Conservation (phyloP, 2,113 vertebrate species). For the Xyrauchen texanus region DNA sequence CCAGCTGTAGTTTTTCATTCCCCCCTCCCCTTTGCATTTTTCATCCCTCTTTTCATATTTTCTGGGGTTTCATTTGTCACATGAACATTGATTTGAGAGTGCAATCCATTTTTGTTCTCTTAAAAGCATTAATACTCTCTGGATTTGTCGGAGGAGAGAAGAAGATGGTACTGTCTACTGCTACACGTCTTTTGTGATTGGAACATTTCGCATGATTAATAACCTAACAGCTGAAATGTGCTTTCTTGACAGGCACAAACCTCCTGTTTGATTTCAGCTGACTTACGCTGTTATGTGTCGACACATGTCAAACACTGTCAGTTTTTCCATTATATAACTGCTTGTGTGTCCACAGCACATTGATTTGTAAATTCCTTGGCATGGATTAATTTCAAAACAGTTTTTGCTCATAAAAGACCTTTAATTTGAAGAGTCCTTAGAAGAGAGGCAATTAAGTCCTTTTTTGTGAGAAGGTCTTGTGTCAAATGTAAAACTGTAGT, state of each 20-base stretch:
- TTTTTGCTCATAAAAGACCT: constrained; percentile 6
- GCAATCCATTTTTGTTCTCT: constrained; percentile 52
- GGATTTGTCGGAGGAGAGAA: constrained; percentile 33
- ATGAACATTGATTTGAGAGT: constrained; percentile 55
- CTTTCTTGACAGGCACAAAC: constrained; percentile 19
- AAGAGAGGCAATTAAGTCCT: background rate
- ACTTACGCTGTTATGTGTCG: constrained; percentile 1
- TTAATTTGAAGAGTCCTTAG: background rate
- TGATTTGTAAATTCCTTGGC: constrained; percentile 9
- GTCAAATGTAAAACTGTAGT: background rate
- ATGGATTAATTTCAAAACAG: constrained; percentile 16
- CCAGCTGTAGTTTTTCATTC: constrained; percentile 48
- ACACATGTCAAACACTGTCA: constrained; percentile 32
- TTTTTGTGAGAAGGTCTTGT: background rate
- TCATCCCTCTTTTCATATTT: constrained; percentile 53
- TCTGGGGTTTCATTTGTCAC: constrained; percentile 57
- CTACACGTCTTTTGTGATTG: constrained; percentile 26
- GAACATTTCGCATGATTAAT: constrained; percentile 41
- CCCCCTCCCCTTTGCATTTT: constrained; percentile 5
- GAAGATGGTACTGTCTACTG: constrained; percentile 21
- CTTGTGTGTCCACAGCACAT: background rate
- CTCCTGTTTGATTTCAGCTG: constrained; percentile 19
- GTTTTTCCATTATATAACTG: background rate
- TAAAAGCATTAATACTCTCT: constrained; percentile 55
- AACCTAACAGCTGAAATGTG: constrained; percentile 29